Evolutionary conservation across 1,140 invertebrate genomes (phyloP).

Genomic region (Heliconius eleuchia): DNA sequence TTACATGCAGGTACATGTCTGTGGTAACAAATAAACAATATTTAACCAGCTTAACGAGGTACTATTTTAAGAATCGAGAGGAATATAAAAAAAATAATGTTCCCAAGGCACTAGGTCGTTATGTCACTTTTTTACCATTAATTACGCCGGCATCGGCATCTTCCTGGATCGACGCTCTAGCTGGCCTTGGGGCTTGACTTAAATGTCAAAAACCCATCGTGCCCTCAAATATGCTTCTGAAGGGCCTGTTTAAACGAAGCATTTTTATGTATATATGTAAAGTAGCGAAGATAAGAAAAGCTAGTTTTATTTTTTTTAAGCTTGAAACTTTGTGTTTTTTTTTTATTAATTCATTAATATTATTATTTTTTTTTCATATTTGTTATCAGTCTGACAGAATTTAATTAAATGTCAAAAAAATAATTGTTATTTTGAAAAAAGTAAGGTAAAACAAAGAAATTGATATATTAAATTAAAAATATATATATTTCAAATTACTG

Average conservation of each 20-base stretch:
- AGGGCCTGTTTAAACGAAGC: background rate
- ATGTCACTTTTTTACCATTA: constrained; percentile 36
- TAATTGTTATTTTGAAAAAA: too few relatives aligned
- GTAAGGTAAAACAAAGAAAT: too few relatives aligned
- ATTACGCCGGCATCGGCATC: constrained; percentile 27
- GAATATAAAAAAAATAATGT: constrained; percentile 1
- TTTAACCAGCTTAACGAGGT: background rate
- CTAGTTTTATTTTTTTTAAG: too few relatives aligned
- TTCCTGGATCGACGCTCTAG: constrained; percentile 38
- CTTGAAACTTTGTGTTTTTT: too few relatives aligned
- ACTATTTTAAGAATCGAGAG: background rate
- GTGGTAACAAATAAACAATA: background rate
- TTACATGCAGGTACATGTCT: too few relatives aligned
- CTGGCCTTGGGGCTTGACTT: constrained; percentile 30
- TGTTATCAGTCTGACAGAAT: too few relatives aligned
- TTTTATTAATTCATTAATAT: too few relatives aligned
- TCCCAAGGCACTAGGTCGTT: constrained; percentile 28
- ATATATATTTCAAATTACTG: too few relatives aligned
- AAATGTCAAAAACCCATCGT: constrained; percentile 47
- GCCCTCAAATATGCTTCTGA: constrained; percentile 33
- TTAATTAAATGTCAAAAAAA: too few relatives aligned
- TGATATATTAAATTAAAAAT: too few relatives aligned
- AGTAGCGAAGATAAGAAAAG: too few relatives aligned
- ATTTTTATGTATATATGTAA: background rate
- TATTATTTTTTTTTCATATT: too few relatives aligned